phyloP scores from a whole-genome alignment of 1,140 invertebrate genomes.

The Calycopis cecrops region DNA sequence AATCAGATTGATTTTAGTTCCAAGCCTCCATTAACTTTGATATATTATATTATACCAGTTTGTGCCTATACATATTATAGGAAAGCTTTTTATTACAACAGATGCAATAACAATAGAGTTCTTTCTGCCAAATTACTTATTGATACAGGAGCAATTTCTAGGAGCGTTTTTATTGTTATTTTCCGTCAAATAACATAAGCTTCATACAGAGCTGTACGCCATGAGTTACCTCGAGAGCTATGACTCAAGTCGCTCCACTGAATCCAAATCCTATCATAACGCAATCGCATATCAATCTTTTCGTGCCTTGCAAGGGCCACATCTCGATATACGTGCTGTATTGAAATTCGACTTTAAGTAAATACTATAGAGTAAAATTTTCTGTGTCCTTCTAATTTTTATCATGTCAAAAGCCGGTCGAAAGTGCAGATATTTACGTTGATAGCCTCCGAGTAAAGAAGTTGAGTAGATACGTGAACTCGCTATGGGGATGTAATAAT shows the following conservation, averaged over 20 bases:
- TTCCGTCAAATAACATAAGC: constrained; percentile 12
- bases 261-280: constrained; percentile 72
- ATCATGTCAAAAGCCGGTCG: constrained; percentile 24
- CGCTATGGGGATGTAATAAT: constrained; percentile 42
- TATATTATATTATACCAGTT: too few species aligned
- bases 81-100: neutral
- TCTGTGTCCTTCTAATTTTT: neutral
- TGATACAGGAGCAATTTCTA: neutral
- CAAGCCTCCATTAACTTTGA: too few species aligned
- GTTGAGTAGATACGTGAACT: constrained; percentile 61
- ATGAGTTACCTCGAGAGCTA: constrained; percentile 13
- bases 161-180: neutral
- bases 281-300: constrained; percentile 56
- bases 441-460: constrained; percentile 63
- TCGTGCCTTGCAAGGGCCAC: constrained; percentile 29
- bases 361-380: constrained; percentile 4
- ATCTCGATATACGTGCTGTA: constrained; percentile 22
- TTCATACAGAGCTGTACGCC: constrained; percentile 14
- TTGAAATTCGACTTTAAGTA: constrained; percentile 32
- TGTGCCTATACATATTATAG: too few species aligned
- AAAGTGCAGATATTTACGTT: constrained; percentile 68
- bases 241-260: constrained; percentile 41
- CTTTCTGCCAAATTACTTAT: neutral
- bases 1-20: too few species aligned
- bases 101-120: neutral